Percentiles rank a stretch among this genome's conserved stretches.
These are phyloP conservation scores for Cavia porcellus DNA, from an alignment of 2,113 vertebrate genomes.

Conservation along the genomic window DNA sequence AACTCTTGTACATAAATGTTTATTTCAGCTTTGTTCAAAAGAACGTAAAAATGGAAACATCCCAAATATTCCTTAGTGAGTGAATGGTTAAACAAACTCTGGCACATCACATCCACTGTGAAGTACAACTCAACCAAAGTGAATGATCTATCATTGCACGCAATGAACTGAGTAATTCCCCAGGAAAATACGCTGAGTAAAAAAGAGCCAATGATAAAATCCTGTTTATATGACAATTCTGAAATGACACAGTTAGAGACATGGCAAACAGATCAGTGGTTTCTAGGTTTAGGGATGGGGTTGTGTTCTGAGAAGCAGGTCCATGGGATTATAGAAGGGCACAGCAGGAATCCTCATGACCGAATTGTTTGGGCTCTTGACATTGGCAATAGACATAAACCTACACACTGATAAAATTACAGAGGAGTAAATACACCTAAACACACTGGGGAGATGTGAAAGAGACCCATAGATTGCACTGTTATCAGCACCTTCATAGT, in stretches of 20 bases:
- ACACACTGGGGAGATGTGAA: neutral
- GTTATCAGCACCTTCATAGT: neutral
- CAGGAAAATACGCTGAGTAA: neutral
- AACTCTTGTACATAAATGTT: neutral
- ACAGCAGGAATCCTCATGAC: neutral
- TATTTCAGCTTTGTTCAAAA: neutral
- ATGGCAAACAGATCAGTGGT: neutral
- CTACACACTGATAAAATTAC: neutral
- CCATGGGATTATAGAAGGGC: neutral
- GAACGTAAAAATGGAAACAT: neutral
- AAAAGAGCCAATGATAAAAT: neutral
- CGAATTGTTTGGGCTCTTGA: neutral
- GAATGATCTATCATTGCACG: neutral
- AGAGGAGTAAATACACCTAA: neutral
- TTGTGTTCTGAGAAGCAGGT: neutral
- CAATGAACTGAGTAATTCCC: neutral
- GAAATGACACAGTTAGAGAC: neutral
- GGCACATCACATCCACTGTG: neutral
- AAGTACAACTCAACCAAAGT: neutral
- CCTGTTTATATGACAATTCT: neutral
- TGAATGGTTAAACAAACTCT: neutral
- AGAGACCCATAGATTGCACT: neutral
- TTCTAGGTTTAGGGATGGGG: neutral
- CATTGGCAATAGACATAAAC: neutral
- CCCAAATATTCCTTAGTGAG: neutral